These are phyloP conservation scores for Drosophila bunnanda DNA, from an alignment of 2,888 invertebrate genomes.

Conservation along the genomic window DNA sequence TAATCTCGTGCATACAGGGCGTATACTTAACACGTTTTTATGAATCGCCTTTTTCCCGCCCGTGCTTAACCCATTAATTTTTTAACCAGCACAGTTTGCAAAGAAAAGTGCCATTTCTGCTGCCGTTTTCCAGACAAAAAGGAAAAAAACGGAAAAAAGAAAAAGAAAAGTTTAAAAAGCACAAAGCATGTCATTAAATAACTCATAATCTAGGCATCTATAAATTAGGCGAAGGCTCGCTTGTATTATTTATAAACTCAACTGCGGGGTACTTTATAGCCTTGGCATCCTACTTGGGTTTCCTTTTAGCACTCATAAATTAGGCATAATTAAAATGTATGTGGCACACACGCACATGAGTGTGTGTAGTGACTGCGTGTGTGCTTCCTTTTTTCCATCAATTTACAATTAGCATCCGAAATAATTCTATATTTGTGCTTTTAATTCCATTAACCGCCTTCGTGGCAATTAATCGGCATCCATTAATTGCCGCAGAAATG, in stretches of 20 bases:
- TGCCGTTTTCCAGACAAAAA: not conserved
- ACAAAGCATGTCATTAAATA: conserved; percentile 6
- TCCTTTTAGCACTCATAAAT: conserved; percentile 61
- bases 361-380: conserved; percentile 1
- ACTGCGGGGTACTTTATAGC: not conserved
- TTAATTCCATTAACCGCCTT: conserved; percentile 9
- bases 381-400: conserved; percentile 31
- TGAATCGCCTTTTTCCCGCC: conserved; percentile 43
- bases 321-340: conserved; percentile 70
- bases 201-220: conserved; percentile 18
- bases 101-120: conserved; percentile 1
- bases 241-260: conserved; percentile 16
- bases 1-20: conserved; percentile 31
- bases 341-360: conserved; percentile 51
- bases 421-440: conserved; percentile 20
- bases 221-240: conserved; percentile 7
- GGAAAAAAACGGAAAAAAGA: not conserved
- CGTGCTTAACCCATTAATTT: conserved; percentile 9
- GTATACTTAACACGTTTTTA: conserved; percentile 60
- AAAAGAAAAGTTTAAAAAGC: conserved; percentile 1
- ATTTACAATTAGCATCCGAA: conserved; percentile 39
- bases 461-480: conserved; percentile 6
- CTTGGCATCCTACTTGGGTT: conserved; percentile 10
- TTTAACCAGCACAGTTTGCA: not conserved
- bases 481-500: conserved; percentile 26